These are phyloP conservation scores for Beris chalybata DNA, from an alignment of 2,888 invertebrate species.

Conservation along the genomic window DNA sequence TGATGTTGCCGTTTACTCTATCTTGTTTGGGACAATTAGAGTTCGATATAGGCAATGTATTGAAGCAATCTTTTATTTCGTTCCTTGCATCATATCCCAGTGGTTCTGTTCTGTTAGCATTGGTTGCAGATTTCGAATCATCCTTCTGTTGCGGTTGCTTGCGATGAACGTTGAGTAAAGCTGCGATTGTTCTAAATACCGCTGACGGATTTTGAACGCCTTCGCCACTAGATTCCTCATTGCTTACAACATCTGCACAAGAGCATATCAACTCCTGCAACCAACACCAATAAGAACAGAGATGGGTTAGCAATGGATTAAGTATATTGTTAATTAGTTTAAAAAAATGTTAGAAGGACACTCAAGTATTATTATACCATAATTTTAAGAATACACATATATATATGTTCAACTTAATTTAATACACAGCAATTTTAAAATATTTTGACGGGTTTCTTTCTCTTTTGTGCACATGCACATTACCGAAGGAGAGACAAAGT, in stretches of 20 bases:
- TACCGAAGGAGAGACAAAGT: no score
- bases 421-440: no score
- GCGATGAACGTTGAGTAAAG: slow-evolving; percentile 51
- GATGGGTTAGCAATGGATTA: slow-evolving; percentile 31
- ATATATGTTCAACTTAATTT: no score
- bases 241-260: slow-evolving; percentile 63
- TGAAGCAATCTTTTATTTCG: slow-evolving; percentile 3
- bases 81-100: slow-evolving; percentile 22
- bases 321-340: no score
- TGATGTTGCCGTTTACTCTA: slow-evolving; percentile 5
- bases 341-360: no score
- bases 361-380: background rate
- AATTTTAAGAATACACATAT: no score
- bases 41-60: background rate
- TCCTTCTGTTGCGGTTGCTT: slow-evolving; percentile 58
- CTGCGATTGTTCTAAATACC: slow-evolving; percentile 52
- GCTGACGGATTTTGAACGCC: slow-evolving; percentile 51
- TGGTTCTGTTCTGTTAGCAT: slow-evolving; percentile 36
- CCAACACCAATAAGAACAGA: slow-evolving; percentile 60
- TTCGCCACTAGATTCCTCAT: slow-evolving; percentile 48
- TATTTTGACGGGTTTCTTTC: no score
- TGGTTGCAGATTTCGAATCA: slow-evolving; percentile 50
- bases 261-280: slow-evolving; percentile 70
- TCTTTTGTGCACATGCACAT: no score
- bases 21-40: background rate